Evolutionary conservation across 2,888 invertebrate genomes (phyloP), one percentile per base, ranked within the genome.

Genomic region (Pandemis heparana): DNA sequence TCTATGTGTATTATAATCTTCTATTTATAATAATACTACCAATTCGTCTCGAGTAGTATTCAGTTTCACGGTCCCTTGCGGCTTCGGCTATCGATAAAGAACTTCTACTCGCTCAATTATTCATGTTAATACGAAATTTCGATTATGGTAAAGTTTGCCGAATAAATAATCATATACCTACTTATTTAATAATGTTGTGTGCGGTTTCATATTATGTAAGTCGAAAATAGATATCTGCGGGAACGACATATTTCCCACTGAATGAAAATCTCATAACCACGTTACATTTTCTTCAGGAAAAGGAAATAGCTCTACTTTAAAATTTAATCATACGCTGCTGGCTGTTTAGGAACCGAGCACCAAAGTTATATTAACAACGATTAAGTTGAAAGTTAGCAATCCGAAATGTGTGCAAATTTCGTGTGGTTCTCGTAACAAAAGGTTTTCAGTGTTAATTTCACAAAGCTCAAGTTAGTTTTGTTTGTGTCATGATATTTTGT

Each of bases 341-440:
- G 56, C 56, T 56, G 56, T 43, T 63, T 63, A 18, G 32, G 3
- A 46, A 63, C 18, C 23, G 7, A 46, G 46, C 9, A 14, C 60
- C 63, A 5, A 32, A 62, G 62, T 62, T 63, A 63, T 46, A 63
- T 60, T 60, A 60, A 32, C 60, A 38, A 32, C 43, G 46, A 63
- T 63, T 23, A 23, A 43, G 63, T 63, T 63, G 46, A 63, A 46
- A 63, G 63, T 63, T 63, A n/a, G 60, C 63, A 63, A 63, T 46
- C 23, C 32, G 46, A 23, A 63, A 46, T 46, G 63, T 23, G 43
- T 14, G 46, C 43, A 9, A 46, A 23, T 43, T 62, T 62, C 43
- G 18, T 43, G 63, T 46, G 63, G 43, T 32, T 41, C 18, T 56
- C 56, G 18, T 56, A 12, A 12, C 56, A 56, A 56, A 51, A 8